These are phyloP conservation scores for Lasioglossum malachurum DNA, from an alignment of 2,888 invertebrate species.

Conservation along the genomic window DNA sequence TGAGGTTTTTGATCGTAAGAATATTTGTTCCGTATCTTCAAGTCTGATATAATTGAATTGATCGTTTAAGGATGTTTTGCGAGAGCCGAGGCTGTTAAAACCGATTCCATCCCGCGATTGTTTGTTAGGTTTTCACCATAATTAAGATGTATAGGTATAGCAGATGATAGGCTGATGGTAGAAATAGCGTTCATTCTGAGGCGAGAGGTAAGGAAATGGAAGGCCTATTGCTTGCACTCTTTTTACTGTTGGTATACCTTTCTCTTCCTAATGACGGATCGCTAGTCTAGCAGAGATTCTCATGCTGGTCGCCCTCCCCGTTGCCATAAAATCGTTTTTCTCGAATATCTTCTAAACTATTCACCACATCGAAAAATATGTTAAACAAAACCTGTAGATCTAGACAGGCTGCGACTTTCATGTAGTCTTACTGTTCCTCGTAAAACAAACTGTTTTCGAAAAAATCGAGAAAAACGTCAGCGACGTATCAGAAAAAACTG, in stretches of 20 bases:
- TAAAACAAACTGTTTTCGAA: no score
- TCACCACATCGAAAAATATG: no score
- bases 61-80: background rate
- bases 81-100: background rate
- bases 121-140: background rate
- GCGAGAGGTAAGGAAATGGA: background rate
- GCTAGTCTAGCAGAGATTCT: background rate
- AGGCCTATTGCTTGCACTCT: background rate
- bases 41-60: background rate
- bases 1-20: no score
- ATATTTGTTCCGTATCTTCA: no score
- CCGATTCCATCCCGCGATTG: background rate
- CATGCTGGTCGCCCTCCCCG: background rate
- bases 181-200: background rate
- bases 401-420: no score
- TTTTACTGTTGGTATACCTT: background rate
- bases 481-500: no score
- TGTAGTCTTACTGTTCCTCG: rapidly evolving
- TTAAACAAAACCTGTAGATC: no score
- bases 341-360: no score
- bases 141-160: background rate
- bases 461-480: no score
- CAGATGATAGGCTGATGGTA: background rate
- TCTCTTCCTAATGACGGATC: background rate
- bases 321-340: no score